Evolutionary conservation across 2,113 vertebrate species (phyloP), one percentile per base, ranked within the genome.

Genomic region (Hemiscyllium ocellatum): DNA sequence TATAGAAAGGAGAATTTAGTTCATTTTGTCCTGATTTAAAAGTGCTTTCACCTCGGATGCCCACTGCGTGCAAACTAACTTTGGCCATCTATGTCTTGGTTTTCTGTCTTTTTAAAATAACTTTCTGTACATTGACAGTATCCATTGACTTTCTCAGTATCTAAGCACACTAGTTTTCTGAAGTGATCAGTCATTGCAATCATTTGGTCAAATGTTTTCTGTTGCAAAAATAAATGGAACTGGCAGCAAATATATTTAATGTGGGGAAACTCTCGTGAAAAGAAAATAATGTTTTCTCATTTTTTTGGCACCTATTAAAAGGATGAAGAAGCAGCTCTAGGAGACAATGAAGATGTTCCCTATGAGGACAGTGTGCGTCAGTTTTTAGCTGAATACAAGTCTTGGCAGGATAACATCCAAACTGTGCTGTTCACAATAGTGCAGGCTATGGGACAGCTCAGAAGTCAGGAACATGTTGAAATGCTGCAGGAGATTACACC

Each of bases 351-450:
- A 97, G 99, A 99, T 95, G 98, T 99, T 97, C 97, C 98, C 12
- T 99, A 99, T 96, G 99, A 99, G 96, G 99, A 98, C 94, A 99
- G 99, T 83, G 99, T 99, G 96, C 98, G 99, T 65, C 98, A 99
- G 96, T 99, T 99, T 97, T 97, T 99, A 97, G 97, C 98, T 0
- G 98, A 99, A 97, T 99, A 99, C 97, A 99, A 99, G 96, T 99
- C 98, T 0, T 99, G 99, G 99, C 99, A 99, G 96, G 99, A 99
- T 97, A 99, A 99, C 97, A 98, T 99, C 97, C 99, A 99, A 98
- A 98, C 99, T 1, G 99, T 99, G 96, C 96, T 99, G 96, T 99
- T 99, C 97, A 99, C 99, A 0, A 98, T 99, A 96, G 98, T 99
- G 94, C 99, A 99, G 97, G 98, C 99, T 96, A 98, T 98, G 95